A percentile compares a stretch with the other conserved stretches of the same genome.
phyloP scores from a whole-genome alignment of 2,888 invertebrate species.

The Cloeon dipterum region DNA sequence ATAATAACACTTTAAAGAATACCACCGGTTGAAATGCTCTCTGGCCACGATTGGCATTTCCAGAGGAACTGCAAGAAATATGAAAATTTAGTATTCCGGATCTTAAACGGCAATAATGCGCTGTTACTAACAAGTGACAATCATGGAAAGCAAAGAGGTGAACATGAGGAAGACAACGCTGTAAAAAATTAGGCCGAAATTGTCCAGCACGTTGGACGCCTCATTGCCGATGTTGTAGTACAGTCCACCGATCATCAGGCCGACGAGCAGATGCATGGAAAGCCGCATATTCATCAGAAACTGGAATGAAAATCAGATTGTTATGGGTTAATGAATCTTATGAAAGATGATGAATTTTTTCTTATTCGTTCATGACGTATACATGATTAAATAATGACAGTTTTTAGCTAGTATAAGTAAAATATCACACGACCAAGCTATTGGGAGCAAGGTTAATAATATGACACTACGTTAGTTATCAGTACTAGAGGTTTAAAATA shows the following conservation, averaged over 20 bases:
- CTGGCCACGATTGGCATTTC: constrained; percentile 58
- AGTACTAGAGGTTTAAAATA: no score
- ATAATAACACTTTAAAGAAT: constrained; percentile 63
- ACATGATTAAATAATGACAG: constrained; percentile 3
- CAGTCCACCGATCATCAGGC: constrained; percentile 55
- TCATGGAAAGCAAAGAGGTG: constrained; percentile 75
- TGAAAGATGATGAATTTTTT: constrained; percentile 9
- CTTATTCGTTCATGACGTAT: neutral
- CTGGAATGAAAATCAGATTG: no score
- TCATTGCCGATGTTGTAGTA: constrained; percentile 75
- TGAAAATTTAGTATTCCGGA: no score
- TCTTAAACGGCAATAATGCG: no score
- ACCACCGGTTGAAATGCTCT: constrained; percentile 81
- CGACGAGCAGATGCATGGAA: constrained; percentile 56
- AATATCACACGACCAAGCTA: no score
- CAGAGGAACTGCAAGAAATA: constrained; percentile 56
- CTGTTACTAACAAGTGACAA: constrained; percentile 82
- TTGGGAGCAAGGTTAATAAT: no score
- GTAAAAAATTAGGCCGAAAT: constrained; percentile 75
- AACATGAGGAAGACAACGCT: constrained; percentile 86
- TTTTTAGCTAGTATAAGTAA: constrained; percentile 4
- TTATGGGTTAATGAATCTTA: no score
- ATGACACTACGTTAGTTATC: no score
- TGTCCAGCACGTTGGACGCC: constrained; percentile 58
- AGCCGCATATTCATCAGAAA: constrained; percentile 54